A percentile compares a stretch with the other conserved stretches of the same genome.
Evolutionary conservation across 2,113 vertebrate species (phyloP).

Genomic region (Paracanthobrama guichenoti): DNA sequence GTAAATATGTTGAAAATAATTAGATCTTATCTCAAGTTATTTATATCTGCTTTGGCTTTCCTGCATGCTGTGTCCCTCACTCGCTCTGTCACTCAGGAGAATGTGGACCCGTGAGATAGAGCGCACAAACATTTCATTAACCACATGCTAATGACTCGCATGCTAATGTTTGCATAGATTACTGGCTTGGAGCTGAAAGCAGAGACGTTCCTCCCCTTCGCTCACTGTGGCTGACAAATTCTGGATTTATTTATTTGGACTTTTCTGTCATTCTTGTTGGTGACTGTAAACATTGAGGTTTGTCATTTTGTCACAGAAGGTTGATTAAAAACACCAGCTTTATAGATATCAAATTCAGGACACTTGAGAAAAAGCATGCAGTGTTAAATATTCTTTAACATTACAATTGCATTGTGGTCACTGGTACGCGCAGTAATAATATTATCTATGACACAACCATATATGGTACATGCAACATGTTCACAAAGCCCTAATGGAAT

Average conservation of each 20-base stretch:
- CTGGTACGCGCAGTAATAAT: neutral
- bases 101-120: constrained; percentile 66
- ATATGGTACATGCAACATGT: neutral
- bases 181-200: constrained; percentile 48
- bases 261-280: constrained; percentile 27
- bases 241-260: constrained; percentile 40
- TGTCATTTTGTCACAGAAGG: constrained; percentile 23
- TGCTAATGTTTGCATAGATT: constrained; percentile 68
- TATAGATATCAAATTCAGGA: constrained; percentile 3
- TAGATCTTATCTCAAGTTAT: constrained; percentile 69
- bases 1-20: constrained; percentile 66
- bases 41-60: constrained; percentile 70
- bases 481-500: neutral
- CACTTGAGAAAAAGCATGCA: neutral
- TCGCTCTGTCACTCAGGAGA: constrained; percentile 67
- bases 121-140: constrained; percentile 66
- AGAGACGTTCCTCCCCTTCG: neutral
- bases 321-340: constrained; percentile 33
- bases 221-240: constrained; percentile 35
- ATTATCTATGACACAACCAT: neutral
- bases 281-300: constrained; percentile 17
- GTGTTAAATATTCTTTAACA: neutral
- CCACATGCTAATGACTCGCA: constrained; percentile 70
- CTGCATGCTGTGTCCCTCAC: constrained; percentile 67
- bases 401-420: neutral